These are phyloP conservation scores for Cephus spinipes DNA, from an alignment of 2,888 invertebrate species.

Conservation along the genomic window DNA sequence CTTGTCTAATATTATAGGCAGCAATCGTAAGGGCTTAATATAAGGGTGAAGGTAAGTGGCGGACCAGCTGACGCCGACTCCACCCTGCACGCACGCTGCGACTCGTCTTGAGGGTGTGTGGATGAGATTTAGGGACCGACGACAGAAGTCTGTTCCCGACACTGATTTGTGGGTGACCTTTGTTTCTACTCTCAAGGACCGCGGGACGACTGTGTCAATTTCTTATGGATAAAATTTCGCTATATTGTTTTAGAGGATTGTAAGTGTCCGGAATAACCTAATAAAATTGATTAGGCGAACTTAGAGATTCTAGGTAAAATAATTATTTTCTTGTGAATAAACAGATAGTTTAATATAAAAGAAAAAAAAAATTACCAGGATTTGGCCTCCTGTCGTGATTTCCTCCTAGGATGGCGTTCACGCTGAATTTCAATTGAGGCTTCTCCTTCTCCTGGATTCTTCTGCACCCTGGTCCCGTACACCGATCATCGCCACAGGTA, in stretches of 20 bases:
- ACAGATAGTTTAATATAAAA: neutral
- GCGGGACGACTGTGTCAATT: neutral
- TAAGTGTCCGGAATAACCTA: neutral
- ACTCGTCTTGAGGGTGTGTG: slow-evolving; percentile 66
- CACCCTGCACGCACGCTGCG: slow-evolving; percentile 62
- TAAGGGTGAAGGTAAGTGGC: slow-evolving; percentile 69
- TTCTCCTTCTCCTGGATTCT: slow-evolving; percentile 69
- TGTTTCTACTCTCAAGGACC: slow-evolving; percentile 58
- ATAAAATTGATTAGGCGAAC: neutral
- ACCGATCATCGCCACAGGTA: slow-evolving; percentile 62
- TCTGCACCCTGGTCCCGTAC: slow-evolving; percentile 52
- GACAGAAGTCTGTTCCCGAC: slow-evolving; percentile 64
- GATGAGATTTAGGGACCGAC: slow-evolving; percentile 66
- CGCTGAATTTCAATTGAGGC: slow-evolving; percentile 91
- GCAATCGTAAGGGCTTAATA: slow-evolving; percentile 66
- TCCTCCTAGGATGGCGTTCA: slow-evolving; percentile 87
- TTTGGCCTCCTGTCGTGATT: slow-evolving; percentile 67
- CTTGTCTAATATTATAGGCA: slow-evolving; percentile 65
- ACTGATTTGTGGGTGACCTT: slow-evolving; percentile 67
- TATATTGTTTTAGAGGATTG: neutral
- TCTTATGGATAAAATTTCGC: neutral
- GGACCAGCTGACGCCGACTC: slow-evolving; percentile 70
- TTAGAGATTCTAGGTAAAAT: neutral
- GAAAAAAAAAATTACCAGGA: slow-evolving; percentile 52
- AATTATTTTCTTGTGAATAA: neutral